Percentiles rank a stretch among this genome's conserved stretches.
Evolutionary conservation across 1,140 invertebrate species (phyloP).

Genomic region (Caenorhabditis briggsae): DNA sequence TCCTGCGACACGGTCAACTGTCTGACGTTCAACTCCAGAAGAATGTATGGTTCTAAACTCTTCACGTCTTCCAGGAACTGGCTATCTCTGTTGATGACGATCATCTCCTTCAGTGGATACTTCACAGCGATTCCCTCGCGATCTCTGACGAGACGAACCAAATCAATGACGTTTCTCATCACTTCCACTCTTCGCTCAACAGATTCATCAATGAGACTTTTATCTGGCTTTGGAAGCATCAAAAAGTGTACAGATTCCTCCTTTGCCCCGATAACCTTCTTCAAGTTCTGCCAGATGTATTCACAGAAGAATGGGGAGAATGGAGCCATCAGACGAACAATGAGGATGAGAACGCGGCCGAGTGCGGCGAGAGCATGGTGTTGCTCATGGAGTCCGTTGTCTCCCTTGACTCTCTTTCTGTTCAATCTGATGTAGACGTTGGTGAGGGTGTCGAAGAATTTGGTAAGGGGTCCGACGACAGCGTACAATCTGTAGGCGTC

Average conservation of each 20-base stretch:
- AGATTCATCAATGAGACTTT: conserved; percentile 85
- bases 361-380: conserved; percentile 88
- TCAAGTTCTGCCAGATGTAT: conserved; percentile 91
- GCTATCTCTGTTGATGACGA: conserved; percentile 90
- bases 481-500: conserved; percentile 90
- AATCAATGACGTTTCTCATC: conserved; percentile 95
- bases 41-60: conserved; percentile 87
- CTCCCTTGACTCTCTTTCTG: conserved; percentile 86
- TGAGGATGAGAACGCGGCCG: conserved; percentile 88
- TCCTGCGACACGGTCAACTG: conserved; percentile 90
- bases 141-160: conserved; percentile 92
- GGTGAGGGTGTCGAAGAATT: conserved; percentile 96
- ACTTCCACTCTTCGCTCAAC: conserved; percentile 90
- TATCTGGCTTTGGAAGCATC: conserved; percentile 71
- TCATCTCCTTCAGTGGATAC: conserved; percentile 94
- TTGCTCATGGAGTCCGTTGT: conserved; percentile 83
- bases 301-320: conserved; percentile 98
- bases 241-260: conserved; percentile 72
- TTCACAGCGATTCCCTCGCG: conserved; percentile 93
- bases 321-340: conserved; percentile 89
- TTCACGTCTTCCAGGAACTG: conserved; percentile 86
- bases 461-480: conserved; percentile 91
- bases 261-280: conserved; percentile 73
- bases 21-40: conserved; percentile 90
- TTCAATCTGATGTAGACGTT: conserved; percentile 99